phyloP scores from a whole-genome alignment of 1,140 invertebrate species.

The Neotoxoptera formosana region DNA sequence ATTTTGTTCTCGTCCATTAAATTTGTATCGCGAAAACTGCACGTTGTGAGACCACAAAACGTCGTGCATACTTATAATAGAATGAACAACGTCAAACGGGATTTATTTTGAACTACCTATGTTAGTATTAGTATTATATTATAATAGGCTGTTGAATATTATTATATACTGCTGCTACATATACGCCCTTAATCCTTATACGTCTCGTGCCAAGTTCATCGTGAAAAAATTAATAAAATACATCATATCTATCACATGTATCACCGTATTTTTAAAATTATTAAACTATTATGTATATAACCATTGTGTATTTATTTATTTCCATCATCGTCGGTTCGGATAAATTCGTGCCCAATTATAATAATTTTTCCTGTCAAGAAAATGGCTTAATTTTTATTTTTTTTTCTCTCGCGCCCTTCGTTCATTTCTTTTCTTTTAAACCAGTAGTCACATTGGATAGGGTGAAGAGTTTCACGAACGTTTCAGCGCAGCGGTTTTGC shows the following conservation, averaged over 20 bases:
- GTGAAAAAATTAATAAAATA: background rate
- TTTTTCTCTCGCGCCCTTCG: background rate
- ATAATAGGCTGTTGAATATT: background rate
- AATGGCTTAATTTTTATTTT: conserved; percentile 47
- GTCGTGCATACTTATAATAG: background rate
- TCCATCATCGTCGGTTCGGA: background rate
- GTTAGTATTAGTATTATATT: background rate
- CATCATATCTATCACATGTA: too few relatives aligned
- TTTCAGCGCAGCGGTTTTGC: conserved; percentile 44
- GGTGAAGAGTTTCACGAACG: conserved; percentile 40
- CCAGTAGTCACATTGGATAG: conserved; percentile 7
- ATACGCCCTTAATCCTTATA: background rate
- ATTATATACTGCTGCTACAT: background rate
- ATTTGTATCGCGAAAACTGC: background rate
- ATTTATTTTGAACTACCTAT: background rate
- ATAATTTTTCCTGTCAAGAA: conserved; percentile 10
- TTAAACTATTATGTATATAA: background rate
- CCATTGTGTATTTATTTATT: background rate
- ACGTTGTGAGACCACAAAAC: background rate
- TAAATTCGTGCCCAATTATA: conserved; percentile 46
- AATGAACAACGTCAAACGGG: background rate
- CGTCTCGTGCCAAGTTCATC: too few relatives aligned
- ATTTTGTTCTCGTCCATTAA: background rate
- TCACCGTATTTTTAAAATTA: background rate
- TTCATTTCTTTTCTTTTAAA: conserved; percentile 30